These are phyloP conservation scores for Ichneumoninae sp. DNA, from an alignment of 2,888 invertebrate genomes.

Conservation along the genomic window DNA sequence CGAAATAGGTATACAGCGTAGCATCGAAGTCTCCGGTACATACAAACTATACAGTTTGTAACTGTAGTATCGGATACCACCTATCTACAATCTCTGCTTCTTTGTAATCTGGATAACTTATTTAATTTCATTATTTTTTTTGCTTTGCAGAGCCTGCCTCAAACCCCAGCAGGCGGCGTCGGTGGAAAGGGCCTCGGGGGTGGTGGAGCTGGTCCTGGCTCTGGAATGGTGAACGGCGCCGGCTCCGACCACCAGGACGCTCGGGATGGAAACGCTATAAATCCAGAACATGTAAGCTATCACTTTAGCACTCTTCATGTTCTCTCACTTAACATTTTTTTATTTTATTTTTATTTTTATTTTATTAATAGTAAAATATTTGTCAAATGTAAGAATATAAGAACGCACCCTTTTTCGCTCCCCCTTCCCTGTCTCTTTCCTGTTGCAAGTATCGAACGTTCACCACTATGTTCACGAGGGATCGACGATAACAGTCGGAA, in stretches of 20 bases:
- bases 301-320: not conserved
- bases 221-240: slow-evolving; percentile 81
- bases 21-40: not conserved
- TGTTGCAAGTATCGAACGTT: not conserved
- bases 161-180: slow-evolving; percentile 85
- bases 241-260: slow-evolving; percentile 81
- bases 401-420: too few relatives aligned
- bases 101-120: not conserved
- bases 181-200: slow-evolving; percentile 79
- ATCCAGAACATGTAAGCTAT: slow-evolving; percentile 82
- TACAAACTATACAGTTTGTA: slow-evolving; percentile 15
- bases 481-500: not conserved
- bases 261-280: slow-evolving; percentile 80
- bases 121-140: slow-evolving; percentile 42
- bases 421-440: too few relatives aligned
- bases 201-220: slow-evolving; percentile 71
- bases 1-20: slow-evolving; percentile 68
- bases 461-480: not conserved
- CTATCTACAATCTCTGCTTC: not conserved
- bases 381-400: not conserved
- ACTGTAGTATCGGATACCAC: not conserved
- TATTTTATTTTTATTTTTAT: not conserved
- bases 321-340: not conserved
- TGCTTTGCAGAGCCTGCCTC: slow-evolving; percentile 86
- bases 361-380: not conserved